A percentile compares a stretch with the other conserved stretches of the same genome.
These are phyloP conservation scores for Acleris sparsana DNA, from an alignment of 2,888 invertebrate species.

Conservation along the genomic window DNA sequence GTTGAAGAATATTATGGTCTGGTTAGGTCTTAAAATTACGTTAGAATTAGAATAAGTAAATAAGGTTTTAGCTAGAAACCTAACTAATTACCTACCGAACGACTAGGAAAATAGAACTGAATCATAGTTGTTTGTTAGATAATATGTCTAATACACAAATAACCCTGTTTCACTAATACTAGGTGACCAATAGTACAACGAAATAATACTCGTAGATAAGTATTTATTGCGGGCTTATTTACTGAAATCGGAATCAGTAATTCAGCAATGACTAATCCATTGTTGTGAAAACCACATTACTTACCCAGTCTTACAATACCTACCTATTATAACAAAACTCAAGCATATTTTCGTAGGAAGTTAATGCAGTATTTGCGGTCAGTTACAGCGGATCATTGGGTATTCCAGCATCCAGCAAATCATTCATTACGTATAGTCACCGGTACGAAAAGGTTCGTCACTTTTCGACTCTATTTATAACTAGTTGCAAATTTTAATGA, in stretches of 20 bases:
- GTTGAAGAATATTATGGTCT: too few relatives aligned
- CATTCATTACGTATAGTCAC: too few relatives aligned
- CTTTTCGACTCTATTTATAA: too few relatives aligned
- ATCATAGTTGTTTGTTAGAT: too few relatives aligned
- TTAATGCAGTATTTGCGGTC: background rate
- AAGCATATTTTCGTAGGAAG: background rate
- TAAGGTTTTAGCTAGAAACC: too few relatives aligned
- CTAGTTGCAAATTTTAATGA: too few relatives aligned
- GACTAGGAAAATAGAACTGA: too few relatives aligned
- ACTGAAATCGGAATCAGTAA: constrained; percentile 1
- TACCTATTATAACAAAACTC: background rate
- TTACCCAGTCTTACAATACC: background rate
- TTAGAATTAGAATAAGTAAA: too few relatives aligned
- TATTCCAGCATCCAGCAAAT: background rate
- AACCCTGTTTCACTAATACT: background rate
- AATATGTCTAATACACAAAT: too few relatives aligned
- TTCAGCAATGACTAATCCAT: constrained; percentile 2
- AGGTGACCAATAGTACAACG: constrained; percentile 8
- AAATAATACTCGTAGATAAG: background rate
- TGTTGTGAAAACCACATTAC: background rate
- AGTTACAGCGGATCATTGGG: background rate
- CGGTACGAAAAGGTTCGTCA: too few relatives aligned
- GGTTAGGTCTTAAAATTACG: too few relatives aligned
- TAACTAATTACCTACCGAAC: too few relatives aligned
- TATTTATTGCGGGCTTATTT: constrained; percentile 1